Evolutionary conservation across 1,140 invertebrate genomes (phyloP).

Genomic region (Ephestia elutella): DNA sequence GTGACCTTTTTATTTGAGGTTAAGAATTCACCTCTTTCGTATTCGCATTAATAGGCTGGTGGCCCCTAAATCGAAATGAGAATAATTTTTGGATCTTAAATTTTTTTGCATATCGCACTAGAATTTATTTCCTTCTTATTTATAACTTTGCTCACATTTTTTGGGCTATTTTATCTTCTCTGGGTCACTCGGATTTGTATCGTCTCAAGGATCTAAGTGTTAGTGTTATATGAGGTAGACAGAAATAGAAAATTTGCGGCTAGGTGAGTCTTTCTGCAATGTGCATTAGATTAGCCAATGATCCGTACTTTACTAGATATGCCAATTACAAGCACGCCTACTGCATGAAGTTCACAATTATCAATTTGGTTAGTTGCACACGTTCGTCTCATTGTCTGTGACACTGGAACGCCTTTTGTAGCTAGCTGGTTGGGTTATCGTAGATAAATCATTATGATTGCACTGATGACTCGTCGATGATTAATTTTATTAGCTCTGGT

Average conservation of each 20-base stretch:
- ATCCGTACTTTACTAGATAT: not conserved
- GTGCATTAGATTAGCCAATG: not conserved
- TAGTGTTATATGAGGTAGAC: too few species aligned
- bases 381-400: not conserved
- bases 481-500: not conserved
- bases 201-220: too few species aligned
- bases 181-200: too few species aligned
- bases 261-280: not conserved
- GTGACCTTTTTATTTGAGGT: not conserved
- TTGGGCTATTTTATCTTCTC: too few species aligned
- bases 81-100: too few species aligned
- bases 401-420: not conserved
- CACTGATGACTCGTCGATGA: not conserved
- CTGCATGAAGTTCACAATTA: not conserved
- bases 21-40: not conserved
- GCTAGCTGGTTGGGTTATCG: not conserved
- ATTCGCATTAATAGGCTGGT: not conserved
- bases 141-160: too few species aligned
- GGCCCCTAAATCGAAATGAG: too few species aligned
- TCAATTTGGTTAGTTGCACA: not conserved
- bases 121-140: too few species aligned
- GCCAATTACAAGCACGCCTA: not conserved
- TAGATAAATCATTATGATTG: not conserved
- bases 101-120: too few species aligned
- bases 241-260: too few species aligned